Evolutionary conservation across 2,888 invertebrate species (phyloP), one percentile per base, ranked within the genome.

Genomic region (Sarcophaga caerulescens): DNA sequence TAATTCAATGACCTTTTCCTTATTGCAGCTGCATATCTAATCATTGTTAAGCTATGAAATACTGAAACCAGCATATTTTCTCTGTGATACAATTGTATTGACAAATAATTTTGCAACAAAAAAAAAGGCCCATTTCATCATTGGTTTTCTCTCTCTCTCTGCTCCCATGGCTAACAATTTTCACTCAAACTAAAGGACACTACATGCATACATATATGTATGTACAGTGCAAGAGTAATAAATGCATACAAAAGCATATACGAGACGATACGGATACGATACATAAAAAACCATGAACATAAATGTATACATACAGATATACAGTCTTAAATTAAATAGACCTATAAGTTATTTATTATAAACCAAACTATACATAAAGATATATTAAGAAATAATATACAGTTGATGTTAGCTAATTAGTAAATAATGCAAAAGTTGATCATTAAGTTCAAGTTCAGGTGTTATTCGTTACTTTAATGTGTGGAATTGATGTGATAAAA

Each of bases 61-160:
- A 69, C 66, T 25, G 65, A 79, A 10, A 82, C 81, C 85, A 85
- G 85, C 85, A 85, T 81, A 52, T 12, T 14, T 52, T 52, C 17
- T 52, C 52, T 52, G 17, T 25, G 25, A 47, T 70, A 57, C 17
- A 35, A 25, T 66, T 23, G 25, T 57, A 70, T 70, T 70, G 52
- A 52, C 52, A 52, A 52, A 52, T 52, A 52, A 52, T 62, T 17
- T 65, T 35, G 52, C 52, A 52, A 35, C 35, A 6, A 6, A 35
- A 52, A 52, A 3, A 52, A 52, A 52, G 2, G 52, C 52, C 52
- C 14, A 52, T 52, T 47, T 47, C 47, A 47, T 47, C 35, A 35
- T 35, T 6, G 6, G 25, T 25, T 25, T 25, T 35, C 35, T 35
- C 35, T 35, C 35, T 17, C 17, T 12, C 17, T 52, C 5, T 52